phyloP scores from a whole-genome alignment of 1,140 invertebrate species.

The Lepidurus arcticus region DNA sequence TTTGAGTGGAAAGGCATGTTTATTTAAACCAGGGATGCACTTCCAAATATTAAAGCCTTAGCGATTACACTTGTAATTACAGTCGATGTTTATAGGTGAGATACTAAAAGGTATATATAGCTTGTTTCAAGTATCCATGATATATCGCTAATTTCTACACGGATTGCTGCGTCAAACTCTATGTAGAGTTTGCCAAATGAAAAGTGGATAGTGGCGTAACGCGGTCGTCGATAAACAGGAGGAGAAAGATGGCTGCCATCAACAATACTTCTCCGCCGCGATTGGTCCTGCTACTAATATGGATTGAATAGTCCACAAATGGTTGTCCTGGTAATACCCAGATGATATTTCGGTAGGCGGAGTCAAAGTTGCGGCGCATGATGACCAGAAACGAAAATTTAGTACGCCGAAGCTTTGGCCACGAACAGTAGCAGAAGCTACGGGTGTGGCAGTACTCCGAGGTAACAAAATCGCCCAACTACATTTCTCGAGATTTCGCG shows the following conservation, averaged over 20 bases:
- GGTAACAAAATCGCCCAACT: slow-evolving; percentile 4
- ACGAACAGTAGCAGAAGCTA: slow-evolving; percentile 3
- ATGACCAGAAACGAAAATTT: neutral
- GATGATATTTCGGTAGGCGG: neutral
- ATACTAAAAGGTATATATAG: neutral
- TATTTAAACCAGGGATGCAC: no score
- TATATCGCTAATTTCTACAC: neutral
- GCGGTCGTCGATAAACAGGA: neutral
- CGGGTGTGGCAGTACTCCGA: slow-evolving; percentile 6
- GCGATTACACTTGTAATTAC: neutral
- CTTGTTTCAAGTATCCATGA: neutral
- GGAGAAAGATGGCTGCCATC: slow-evolving; percentile 5
- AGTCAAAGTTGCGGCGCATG: neutral
- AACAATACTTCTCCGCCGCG: neutral
- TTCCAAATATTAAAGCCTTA: neutral
- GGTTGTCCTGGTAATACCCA: neutral
- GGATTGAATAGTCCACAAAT: slow-evolving; percentile 19
- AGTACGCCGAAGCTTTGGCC: slow-evolving; percentile 3
- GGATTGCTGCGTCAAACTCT: slow-evolving; percentile 7
- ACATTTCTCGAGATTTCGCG: neutral
- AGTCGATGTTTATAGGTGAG: neutral
- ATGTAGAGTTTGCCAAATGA: neutral
- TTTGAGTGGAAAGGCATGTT: no score
- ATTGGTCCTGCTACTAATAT: neutral
- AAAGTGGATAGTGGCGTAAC: neutral